Evolutionary conservation across 2,888 invertebrate genomes (phyloP).

Genomic region (Nudaria mundana): DNA sequence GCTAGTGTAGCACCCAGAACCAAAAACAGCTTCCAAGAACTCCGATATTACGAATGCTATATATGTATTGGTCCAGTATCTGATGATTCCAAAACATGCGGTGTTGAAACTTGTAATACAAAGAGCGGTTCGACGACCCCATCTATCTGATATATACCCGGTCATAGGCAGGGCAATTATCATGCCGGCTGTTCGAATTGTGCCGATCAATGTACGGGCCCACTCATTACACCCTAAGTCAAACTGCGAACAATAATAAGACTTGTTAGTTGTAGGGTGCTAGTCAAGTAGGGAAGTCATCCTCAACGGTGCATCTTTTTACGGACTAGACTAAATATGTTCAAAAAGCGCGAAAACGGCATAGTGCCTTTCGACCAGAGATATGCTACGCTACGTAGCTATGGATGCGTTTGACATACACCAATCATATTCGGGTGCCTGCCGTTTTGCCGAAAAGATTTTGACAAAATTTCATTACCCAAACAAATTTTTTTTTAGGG

Average conservation of each 20-base stretch:
- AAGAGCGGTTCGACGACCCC: slow-evolving; percentile 82
- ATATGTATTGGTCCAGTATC: slow-evolving; percentile 82
- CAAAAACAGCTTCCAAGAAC: slow-evolving; percentile 84
- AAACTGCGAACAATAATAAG: slow-evolving; percentile 75
- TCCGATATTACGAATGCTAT: slow-evolving; percentile 85
- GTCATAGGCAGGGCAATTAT: slow-evolving; percentile 84
- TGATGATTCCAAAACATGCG: slow-evolving; percentile 83
- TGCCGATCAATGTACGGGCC: slow-evolving; percentile 87
- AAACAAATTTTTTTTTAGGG: too few species aligned
- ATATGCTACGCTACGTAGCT: too few species aligned
- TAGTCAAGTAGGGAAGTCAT: too few species aligned
- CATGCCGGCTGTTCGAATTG: slow-evolving; percentile 85
- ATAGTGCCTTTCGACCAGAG: too few species aligned
- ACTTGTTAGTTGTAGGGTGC: too few species aligned
- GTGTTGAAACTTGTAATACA: slow-evolving; percentile 80
- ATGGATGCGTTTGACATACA: too few species aligned
- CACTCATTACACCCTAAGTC: slow-evolving; percentile 84
- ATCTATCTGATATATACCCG: slow-evolving; percentile 87
- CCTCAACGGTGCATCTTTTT: too few species aligned
- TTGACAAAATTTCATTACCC: too few species aligned
- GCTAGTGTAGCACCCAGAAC: slow-evolving; percentile 85
- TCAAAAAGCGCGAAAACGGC: too few species aligned
- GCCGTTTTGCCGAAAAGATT: too few species aligned
- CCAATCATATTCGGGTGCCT: too few species aligned
- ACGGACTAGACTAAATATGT: too few species aligned